Percentiles rank a stretch among this genome's conserved stretches.
phyloP scores from a whole-genome alignment of 2,888 invertebrate species.

The Drosophila merina region DNA sequence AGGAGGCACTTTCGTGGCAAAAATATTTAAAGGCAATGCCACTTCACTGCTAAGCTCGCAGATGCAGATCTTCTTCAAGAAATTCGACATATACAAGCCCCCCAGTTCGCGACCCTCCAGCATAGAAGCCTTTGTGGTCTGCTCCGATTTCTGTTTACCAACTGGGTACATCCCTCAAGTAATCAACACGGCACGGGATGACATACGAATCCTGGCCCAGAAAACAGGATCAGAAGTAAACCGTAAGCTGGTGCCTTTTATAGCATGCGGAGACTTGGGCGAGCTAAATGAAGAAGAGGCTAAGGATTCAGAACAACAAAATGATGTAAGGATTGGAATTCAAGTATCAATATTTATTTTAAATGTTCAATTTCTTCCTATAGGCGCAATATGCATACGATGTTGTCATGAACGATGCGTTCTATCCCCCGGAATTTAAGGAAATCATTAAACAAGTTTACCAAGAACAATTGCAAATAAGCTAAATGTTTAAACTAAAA shows the following conservation, averaged over 20 bases:
- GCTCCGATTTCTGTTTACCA: conserved; percentile 93
- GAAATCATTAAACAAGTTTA: conserved; percentile 22
- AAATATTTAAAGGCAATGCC: conserved; percentile 98
- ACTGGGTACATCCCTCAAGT: conserved; percentile 91
- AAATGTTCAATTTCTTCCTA: not conserved
- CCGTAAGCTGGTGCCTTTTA: conserved; percentile 93
- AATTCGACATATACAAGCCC: conserved; percentile 96
- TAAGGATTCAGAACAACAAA: not conserved
- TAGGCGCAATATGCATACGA: conserved; percentile 47
- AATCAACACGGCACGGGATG: conserved; percentile 91
- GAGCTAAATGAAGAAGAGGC: conserved; percentile 85
- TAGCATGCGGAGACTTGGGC: conserved; percentile 95
- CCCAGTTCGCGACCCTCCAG: conserved; percentile 98
- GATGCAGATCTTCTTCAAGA: conserved; percentile 94
- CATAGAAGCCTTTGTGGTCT: conserved; percentile 98
- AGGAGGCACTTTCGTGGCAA: conserved; percentile 97
- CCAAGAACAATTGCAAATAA: conserved; percentile 15
- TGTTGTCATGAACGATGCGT: conserved; percentile 42
- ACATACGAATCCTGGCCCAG: conserved; percentile 89
- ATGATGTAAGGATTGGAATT: not conserved
- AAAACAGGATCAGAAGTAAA: conserved; percentile 90
- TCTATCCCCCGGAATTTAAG: conserved; percentile 37
- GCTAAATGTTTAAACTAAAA: conserved; percentile 7
- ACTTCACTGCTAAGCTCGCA: conserved; percentile 95
- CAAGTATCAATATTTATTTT: not conserved